phyloP scores from a whole-genome alignment of 2,113 vertebrate genomes.

The Gymnarchus niloticus region DNA sequence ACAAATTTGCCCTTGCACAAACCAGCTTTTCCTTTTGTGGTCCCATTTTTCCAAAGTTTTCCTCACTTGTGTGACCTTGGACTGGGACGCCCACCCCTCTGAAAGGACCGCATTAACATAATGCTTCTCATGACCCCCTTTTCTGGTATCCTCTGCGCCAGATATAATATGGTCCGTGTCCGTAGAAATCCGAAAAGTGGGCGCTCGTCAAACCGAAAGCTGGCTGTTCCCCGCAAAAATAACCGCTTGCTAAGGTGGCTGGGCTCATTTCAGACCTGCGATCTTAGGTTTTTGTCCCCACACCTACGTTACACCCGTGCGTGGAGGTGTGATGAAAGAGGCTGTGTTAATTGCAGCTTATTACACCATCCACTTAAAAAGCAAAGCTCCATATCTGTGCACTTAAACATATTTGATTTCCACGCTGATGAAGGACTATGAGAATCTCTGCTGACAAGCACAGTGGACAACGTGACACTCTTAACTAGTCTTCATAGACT shows the following conservation, averaged over 20 bases:
- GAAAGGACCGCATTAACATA: not conserved
- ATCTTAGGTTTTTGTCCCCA: not conserved
- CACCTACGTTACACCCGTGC: not conserved
- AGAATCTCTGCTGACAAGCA: not conserved
- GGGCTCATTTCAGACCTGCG: not conserved
- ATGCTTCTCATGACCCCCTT: not conserved
- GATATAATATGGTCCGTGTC: not conserved
- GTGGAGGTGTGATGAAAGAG: not conserved
- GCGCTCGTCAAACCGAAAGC: not conserved
- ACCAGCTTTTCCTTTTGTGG: not conserved
- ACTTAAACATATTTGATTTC: not conserved
- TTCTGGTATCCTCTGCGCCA: not conserved
- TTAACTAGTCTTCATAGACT: not conserved
- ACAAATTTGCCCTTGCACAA: not conserved
- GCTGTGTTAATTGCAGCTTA: not conserved
- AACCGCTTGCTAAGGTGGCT: not conserved
- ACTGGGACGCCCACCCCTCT: not conserved
- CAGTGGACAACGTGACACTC: not conserved
- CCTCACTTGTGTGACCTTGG: not conserved
- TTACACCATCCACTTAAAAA: not conserved
- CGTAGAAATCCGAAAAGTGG: not conserved
- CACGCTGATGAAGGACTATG: not conserved
- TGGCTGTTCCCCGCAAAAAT: not conserved
- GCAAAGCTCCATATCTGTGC: not conserved
- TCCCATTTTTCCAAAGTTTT: not conserved